Conservation (phyloP, 2,797 vertebrate species). For the Argya squamiceps region DNA sequence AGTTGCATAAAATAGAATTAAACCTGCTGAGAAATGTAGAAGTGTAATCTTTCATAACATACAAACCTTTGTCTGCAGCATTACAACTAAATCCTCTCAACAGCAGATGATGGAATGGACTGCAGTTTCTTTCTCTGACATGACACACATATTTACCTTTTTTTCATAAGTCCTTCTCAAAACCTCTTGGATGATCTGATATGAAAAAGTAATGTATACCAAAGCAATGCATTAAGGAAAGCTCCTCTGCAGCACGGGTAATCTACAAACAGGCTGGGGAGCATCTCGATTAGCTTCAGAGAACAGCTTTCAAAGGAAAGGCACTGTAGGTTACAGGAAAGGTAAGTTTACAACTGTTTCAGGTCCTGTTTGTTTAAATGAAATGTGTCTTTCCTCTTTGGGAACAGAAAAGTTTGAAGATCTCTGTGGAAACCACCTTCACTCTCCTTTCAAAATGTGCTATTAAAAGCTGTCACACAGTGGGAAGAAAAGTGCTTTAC, state of each 20-base stretch:
- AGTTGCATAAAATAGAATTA: not conserved
- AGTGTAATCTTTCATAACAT: not conserved
- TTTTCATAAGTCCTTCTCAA: not conserved
- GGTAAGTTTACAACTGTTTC: not conserved
- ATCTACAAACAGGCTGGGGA: not conserved
- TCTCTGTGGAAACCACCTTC: constrained; percentile 4
- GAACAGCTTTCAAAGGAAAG: not conserved
- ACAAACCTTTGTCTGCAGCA: not conserved
- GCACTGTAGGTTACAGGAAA: not conserved
- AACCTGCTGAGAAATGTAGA: not conserved
- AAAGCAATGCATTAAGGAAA: not conserved
- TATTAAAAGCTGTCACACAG: not conserved
- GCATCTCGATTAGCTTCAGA: not conserved
- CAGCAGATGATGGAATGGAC: not conserved
- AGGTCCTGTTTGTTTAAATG: not conserved
- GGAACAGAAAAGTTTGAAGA: not conserved
- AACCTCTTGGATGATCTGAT: not conserved
- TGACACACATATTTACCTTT: not conserved
- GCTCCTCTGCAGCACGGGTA: not conserved
- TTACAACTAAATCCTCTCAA: not conserved
- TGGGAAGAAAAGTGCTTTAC: not conserved
- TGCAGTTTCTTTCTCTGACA: not conserved
- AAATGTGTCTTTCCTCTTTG: not conserved
- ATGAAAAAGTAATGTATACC: not conserved
- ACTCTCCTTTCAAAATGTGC: not conserved